Evolutionary conservation across 2,888 invertebrate genomes (phyloP), one percentile per base, ranked within the genome.

Genomic region (Chrysina gloriosa): DNA sequence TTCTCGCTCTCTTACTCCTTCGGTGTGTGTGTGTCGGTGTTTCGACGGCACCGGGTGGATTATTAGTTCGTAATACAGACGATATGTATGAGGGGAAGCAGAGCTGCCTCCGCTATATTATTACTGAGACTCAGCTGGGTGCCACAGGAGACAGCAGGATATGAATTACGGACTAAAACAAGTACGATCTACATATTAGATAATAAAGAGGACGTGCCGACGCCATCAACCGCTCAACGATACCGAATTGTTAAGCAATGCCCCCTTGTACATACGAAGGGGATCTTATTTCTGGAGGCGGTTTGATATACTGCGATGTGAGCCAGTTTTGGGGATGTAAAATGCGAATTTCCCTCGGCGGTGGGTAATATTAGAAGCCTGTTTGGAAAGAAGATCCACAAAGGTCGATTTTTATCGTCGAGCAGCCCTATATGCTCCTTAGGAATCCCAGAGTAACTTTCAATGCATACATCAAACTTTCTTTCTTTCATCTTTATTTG

Each of bases 31-130:
- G n/a, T n/a, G n/a, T n/a, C n/a, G n/a, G n/a, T n/a, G n/a, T n/a
- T n/a, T n/a, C n/a, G n/a, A n/a, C 21, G 19, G 45, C 45, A 45
- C 21, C 2, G 21, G 21, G 45, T 45, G 45, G 45, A 45, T 45
- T 45, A 45, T 45, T 45, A 45, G 45, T 45, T 45, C 45, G 45
- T 45, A 45, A 45, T 45, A 45, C 2, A n/a, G 21, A 31, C 31
- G 19, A 2, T 45, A 21, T 45, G 45, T 21, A 16, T 45, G 19
- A n/a, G n/a, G n/a, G 45, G 21, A 45, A 19, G 21, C 45, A 9
- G 1, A 21, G 21, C 3, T 9, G 21, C 45, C 45, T 45, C 4
- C 16, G 14, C 16, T 6, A 45, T 7, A 45, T 45, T 45, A 45
- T 45, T 45, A 21, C 45, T 45, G 45, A 21, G 21, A 45, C 45